Base-by-base conservation (phyloP, 2,113 vertebrate genomes). In the Steatornis caripensis region DNA sequence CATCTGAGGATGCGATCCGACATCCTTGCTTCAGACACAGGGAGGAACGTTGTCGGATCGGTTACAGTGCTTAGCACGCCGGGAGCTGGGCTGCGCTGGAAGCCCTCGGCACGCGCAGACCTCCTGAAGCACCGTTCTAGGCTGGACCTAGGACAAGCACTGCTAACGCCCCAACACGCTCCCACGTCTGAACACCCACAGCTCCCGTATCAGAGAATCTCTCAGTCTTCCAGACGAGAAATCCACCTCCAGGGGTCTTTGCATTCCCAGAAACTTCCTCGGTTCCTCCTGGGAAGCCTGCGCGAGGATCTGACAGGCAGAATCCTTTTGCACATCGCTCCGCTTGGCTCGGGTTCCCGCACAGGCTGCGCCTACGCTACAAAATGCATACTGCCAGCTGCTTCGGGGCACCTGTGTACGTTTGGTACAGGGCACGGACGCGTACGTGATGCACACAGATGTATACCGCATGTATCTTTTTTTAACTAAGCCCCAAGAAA, bases 401-500 rank as follows among this genome's bases (percentile, higher is more conserved):
- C 58, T 14, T 3, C 2, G 7, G 87, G 74, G 68, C 51, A 41
- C 37, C 29, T 4, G 2, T 0, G n/a, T 9, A 16, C 30, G 4
- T 1, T 16, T 5, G 27, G 46, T 9, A 11, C 29, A 10, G 36
- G 68, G 39, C 55, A 57, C 5, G 8, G 72, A 24, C 8, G 79
- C 11, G 57, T 39, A 20, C 2, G 3, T 15, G 71, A 11, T 15
- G 53, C 93, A 89, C 86, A 82, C 84, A 81, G 93, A 81, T 37
- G 72, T 60, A 87, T 6, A 13, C 71, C 12, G 21, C 37, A 3
- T 1, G 5, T 66, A 55, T 90, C 95, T 94, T 83, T 48, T 62
- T 69, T 75, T 62, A 88, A 80, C 93, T 84, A 78, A 95, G 86
- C 94, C 91, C 75, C 83, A 34, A 58, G 62, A 89, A 96, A 92